Percentiles rank a stretch among this genome's conserved stretches.
Conservation (phyloP, 2,113 vertebrate species). For the Plecturocebus donacophilus region DNA sequence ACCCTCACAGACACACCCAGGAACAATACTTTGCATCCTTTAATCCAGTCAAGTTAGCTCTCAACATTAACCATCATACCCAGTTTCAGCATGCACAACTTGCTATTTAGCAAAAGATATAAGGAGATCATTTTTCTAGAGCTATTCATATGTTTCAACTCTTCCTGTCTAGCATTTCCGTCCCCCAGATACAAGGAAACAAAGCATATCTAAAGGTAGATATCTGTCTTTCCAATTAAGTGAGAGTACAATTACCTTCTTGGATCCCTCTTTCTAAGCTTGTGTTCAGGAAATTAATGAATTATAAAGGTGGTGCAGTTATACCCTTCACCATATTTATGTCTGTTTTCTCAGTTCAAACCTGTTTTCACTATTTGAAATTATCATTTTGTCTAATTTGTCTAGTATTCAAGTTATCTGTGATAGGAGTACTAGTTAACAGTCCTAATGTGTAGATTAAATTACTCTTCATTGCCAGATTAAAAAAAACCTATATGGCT, state of each 20-base stretch:
- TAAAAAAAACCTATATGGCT: no score
- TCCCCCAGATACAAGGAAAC: no score
- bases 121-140: background rate
- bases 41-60: no score
- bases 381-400: background rate
- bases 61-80: no score
- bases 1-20: no score
- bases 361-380: background rate
- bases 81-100: background rate
- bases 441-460: background rate
- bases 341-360: background rate
- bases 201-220: background rate
- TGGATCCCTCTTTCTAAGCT: background rate
- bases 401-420: no score
- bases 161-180: background rate
- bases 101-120: background rate
- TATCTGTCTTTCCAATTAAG: background rate
- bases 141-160: background rate
- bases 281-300: background rate
- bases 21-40: no score
- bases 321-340: background rate
- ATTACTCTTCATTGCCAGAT: background rate
- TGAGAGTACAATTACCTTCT: no score
- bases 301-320: no score
- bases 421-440: no score